Evolutionary conservation across 2,113 vertebrate genomes (phyloP).

Genomic region (Pteropus alecto): DNA sequence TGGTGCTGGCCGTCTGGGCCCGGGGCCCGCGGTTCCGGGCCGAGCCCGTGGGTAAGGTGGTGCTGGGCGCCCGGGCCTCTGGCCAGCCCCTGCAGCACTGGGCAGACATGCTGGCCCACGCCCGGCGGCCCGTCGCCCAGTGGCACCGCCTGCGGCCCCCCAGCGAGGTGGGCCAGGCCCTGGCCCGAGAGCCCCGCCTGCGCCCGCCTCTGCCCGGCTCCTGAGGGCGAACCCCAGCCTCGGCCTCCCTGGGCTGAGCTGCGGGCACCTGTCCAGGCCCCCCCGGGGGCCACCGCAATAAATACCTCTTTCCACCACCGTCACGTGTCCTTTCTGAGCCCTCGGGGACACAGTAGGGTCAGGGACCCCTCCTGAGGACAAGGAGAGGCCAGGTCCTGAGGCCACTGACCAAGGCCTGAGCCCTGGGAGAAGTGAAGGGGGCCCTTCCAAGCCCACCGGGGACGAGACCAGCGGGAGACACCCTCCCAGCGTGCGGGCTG

Average conservation of each 20-base stretch:
- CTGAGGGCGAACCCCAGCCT: neutral
- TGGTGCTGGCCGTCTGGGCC: constrained; percentile 94
- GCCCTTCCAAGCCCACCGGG: neutral
- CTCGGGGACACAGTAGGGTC: accelerated
- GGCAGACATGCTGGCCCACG: constrained; percentile 94
- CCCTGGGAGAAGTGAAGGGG: neutral
- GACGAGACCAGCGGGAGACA: accelerated
- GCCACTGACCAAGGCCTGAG: neutral
- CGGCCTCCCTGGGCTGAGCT: neutral
- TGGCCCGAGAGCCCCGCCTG: constrained; percentile 82
- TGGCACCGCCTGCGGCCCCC: constrained; percentile 90
- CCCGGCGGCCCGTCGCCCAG: constrained; percentile 88
- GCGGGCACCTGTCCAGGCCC: accelerated
- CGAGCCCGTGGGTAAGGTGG: constrained; percentile 89
- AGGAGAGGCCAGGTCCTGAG: neutral
- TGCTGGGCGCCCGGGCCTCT: constrained; percentile 87
- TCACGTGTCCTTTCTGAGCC: neutral
- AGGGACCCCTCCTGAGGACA: neutral
- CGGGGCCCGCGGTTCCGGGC: constrained; percentile 86
- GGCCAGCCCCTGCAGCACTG: constrained; percentile 93
- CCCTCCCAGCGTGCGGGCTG: no score
- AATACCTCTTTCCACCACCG: neutral
- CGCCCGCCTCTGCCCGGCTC: constrained; percentile 77
- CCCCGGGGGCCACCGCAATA: neutral
- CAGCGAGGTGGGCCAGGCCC: constrained; percentile 85